Conservation (phyloP, 2,888 invertebrate species). For the Kryphioiulus occultus region DNA sequence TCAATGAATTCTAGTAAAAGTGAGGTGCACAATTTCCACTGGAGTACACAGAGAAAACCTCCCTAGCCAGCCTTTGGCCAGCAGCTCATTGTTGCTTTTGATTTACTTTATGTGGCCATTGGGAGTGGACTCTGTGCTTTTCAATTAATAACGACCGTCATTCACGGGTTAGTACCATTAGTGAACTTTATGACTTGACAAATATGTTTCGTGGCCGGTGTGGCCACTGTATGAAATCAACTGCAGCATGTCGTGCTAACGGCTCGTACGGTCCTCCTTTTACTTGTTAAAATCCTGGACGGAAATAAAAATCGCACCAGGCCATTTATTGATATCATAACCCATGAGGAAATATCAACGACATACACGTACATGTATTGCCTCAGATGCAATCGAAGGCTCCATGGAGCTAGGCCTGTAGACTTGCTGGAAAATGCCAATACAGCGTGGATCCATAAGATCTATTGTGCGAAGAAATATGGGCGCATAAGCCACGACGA, state of each 20-base stretch:
- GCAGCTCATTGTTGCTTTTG: neutral
- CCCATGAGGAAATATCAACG: neutral
- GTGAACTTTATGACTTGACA: slow-evolving; percentile 20
- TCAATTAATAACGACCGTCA: slow-evolving; percentile 36
- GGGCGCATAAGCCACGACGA: neutral
- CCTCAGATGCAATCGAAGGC: neutral
- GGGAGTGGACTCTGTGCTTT: neutral
- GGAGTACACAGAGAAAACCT: neutral
- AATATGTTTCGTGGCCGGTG: neutral
- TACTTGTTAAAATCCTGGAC: neutral
- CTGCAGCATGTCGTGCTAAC: neutral
- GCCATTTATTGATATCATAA: slow-evolving; percentile 18
- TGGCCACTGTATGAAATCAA: neutral
- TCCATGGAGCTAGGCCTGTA: neutral
- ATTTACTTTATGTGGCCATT: neutral
- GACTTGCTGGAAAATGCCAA: neutral
- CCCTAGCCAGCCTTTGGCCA: neutral
- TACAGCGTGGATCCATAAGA: neutral
- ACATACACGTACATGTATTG: neutral
- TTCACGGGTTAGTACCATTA: slow-evolving; percentile 28
- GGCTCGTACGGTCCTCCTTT: slow-evolving; percentile 7
- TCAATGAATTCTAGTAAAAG: neutral
- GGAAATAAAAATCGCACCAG: slow-evolving; percentile 2
- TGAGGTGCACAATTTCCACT: neutral
- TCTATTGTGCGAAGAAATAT: neutral